Evolutionary conservation across 2,797 vertebrate genomes (phyloP).

Genomic region (Acanthopagrus latus): DNA sequence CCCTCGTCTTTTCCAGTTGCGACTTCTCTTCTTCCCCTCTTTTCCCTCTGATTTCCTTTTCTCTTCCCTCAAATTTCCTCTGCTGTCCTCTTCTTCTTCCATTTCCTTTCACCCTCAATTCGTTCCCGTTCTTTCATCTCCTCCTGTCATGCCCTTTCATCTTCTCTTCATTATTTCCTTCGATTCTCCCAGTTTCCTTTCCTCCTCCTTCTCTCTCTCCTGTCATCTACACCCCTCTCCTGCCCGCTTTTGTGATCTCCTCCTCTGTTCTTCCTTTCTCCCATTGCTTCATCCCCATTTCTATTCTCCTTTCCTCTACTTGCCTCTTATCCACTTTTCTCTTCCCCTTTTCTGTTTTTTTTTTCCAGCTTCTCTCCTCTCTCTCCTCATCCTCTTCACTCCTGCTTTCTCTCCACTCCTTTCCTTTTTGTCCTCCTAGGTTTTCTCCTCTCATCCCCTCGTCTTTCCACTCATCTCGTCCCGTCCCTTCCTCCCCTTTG

Average conservation of each 20-base stretch:
- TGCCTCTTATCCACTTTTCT: not conserved
- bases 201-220: not conserved
- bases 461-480: not conserved
- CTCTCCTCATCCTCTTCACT: not conserved
- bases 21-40: not conserved
- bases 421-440: not conserved
- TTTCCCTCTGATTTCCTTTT: not conserved
- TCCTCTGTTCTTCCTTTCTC: constrained; percentile 12
- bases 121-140: not conserved
- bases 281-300: not conserved
- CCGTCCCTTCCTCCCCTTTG: constrained; percentile 17
- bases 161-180: not conserved
- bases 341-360: not conserved
- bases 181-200: not conserved
- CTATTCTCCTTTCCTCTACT: constrained; percentile 12
- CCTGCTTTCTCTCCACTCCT: not conserved
- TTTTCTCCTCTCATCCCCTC: not conserved
- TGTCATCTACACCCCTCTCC: not conserved
- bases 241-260: not conserved
- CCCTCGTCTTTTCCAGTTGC: not conserved
- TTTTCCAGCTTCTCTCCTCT: not conserved
- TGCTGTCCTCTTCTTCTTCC: not conserved
- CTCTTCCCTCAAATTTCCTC: not conserved
- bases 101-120: not conserved
- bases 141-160: not conserved